phyloP scores from a whole-genome alignment of 2,113 vertebrate genomes.

The Anolis carolinensis region DNA sequence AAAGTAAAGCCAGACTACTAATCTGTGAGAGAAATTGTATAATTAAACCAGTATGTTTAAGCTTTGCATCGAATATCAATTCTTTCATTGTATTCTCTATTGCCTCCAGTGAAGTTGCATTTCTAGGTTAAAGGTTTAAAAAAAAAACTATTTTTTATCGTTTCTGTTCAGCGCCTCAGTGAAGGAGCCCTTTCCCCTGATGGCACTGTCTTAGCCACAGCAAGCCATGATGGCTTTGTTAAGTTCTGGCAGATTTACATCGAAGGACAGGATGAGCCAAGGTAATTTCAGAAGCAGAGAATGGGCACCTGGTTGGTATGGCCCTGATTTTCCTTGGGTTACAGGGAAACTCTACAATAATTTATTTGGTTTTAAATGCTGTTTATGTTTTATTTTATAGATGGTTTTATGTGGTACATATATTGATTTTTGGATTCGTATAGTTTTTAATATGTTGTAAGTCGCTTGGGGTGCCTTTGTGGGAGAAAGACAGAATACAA shows the following conservation, averaged over 20 bases:
- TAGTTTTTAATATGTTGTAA: no score
- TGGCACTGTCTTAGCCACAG: slow-evolving; percentile 94
- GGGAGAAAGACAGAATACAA: no score
- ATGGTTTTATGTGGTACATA: no score
- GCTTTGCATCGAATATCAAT: background rate
- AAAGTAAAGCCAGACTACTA: background rate
- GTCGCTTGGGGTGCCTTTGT: no score
- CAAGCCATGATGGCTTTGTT: slow-evolving; percentile 95
- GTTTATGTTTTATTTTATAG: no score
- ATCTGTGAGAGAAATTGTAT: no score
- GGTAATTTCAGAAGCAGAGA: slow-evolving; percentile 74
- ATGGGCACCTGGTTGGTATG: background rate
- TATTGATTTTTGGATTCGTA: no score
- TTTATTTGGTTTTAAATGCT: no score
- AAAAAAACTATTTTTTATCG: no score
- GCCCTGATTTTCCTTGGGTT: background rate
- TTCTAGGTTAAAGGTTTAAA: background rate
- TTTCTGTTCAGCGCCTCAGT: slow-evolving; percentile 90
- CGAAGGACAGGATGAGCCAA: slow-evolving; percentile 92
- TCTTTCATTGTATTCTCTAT: no score
- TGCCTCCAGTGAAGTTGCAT: background rate
- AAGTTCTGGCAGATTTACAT: slow-evolving; percentile 99
- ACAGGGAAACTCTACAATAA: no score
- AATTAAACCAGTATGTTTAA: background rate
- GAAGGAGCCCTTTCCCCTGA: slow-evolving; percentile 97